Evolutionary conservation across 2,888 invertebrate species (phyloP).

Genomic region (Epirrhoe tristata): DNA sequence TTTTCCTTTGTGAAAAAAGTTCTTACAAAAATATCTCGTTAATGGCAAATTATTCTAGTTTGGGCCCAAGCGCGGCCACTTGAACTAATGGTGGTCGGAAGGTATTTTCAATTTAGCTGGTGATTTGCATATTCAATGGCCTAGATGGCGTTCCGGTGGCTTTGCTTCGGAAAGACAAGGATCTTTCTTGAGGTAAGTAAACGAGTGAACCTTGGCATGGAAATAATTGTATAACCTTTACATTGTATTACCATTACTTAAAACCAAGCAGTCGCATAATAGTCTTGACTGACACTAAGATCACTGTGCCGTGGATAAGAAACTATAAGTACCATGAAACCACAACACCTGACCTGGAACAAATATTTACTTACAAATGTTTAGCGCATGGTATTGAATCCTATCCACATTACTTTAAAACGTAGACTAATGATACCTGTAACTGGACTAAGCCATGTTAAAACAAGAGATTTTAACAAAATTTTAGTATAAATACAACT

Average conservation of each 20-base stretch:
- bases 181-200: background rate
- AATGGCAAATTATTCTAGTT: conserved; percentile 14
- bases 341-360: too few relatives aligned
- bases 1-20: background rate
- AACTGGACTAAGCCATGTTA: too few relatives aligned
- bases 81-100: conserved; percentile 56
- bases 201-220: background rate
- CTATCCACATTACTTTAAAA: too few relatives aligned
- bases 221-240: background rate
- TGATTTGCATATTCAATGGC: conserved; percentile 73
- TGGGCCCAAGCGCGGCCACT: conserved; percentile 39
- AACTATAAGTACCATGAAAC: too few relatives aligned
- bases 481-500: too few relatives aligned
- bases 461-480: too few relatives aligned
- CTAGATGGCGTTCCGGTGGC: conserved; percentile 53
- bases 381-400: too few relatives aligned
- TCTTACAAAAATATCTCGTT: background rate
- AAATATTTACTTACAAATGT: too few relatives aligned
- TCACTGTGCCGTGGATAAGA: too few relatives aligned
- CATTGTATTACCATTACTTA: background rate
- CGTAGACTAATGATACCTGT: too few relatives aligned
- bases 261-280: too few relatives aligned
- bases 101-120: conserved; percentile 77
- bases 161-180: conserved; percentile 17
- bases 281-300: too few relatives aligned